Evolutionary conservation across 2,888 invertebrate genomes (phyloP).

Genomic region (Cosmorhoe ocellata): DNA sequence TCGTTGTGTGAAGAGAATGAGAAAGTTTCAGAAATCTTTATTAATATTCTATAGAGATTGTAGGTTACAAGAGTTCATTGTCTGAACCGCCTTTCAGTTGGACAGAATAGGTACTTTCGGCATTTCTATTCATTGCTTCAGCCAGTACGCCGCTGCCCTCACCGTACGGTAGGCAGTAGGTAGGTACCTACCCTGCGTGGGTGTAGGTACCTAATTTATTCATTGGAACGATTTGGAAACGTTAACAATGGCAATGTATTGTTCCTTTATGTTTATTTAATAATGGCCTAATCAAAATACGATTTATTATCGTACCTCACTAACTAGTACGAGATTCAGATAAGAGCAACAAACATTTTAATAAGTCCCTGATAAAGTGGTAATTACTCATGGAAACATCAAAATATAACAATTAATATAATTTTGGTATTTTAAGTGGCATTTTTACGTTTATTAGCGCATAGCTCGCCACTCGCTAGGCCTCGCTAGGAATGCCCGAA

Average conservation of each 20-base stretch:
- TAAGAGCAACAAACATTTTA: constrained; percentile 49
- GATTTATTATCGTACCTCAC: constrained; percentile 27
- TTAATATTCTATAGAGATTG: constrained; percentile 2
- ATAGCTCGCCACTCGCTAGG: constrained; percentile 11
- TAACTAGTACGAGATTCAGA: constrained; percentile 32
- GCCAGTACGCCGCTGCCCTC: too few species aligned
- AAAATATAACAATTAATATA: constrained; percentile 27
- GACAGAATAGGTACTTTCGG: too few species aligned
- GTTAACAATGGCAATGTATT: constrained; percentile 21
- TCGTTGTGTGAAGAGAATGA: constrained; percentile 3
- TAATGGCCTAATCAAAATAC: constrained; percentile 28
- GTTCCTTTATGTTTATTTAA: constrained; percentile 18
- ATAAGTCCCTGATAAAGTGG: constrained; percentile 39
- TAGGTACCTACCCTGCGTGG: background rate
- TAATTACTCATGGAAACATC: constrained; percentile 36
- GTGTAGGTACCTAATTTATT: constrained; percentile 13
- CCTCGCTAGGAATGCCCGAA: constrained; percentile 15
- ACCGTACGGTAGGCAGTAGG: too few species aligned
- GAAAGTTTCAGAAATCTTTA: constrained; percentile 15
- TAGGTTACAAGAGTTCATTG: background rate
- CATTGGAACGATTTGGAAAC: constrained; percentile 22
- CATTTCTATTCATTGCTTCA: too few species aligned
- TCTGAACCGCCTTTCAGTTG: too few species aligned
- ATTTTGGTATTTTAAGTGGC: constrained; percentile 36
- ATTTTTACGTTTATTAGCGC: constrained; percentile 30